Base-by-base conservation (phyloP, 2,113 vertebrate genomes). In the Heterochromis multidens region DNA sequence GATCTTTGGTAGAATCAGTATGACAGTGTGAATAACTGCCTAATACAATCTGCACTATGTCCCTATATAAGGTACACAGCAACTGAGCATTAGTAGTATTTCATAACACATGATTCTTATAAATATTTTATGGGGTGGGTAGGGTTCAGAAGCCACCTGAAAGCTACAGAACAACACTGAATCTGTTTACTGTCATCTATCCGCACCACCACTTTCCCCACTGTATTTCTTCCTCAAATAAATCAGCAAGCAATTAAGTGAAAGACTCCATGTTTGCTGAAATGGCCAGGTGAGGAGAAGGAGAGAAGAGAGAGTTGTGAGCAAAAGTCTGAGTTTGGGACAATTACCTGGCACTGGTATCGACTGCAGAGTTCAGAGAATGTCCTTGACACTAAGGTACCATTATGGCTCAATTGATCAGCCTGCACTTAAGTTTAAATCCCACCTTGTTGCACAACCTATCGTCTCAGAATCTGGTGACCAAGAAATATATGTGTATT, bases 401-500 rank as follows among this genome's bases (percentile, higher is more conserved):
- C 93, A 91, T 96, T 95, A 95, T 94, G 93, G 85, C 89, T 87
- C 86, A 79, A 96, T 94, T 95, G 95, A 96, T 95, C 92, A 56
- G 88, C 59, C 89, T 94, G 93, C 95, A 94, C 96, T 96, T 95
- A 95, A 94, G 93, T 92, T 90, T 92, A 93, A 92, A 93, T 94
- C 89, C 91, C 85, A 89, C 93, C 89, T 88, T 91, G 91, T 93
- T 95, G 92, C 92, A 87, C 90, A 86, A 94, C 85, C 87, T 89
- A 88, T 85, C 82, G 43, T 86, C 91, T 94, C 81, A 82, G 94
- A 93, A 95, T 95, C 93, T 83, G 54, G 86, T 94, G 92, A 92
- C 94, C 82, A 59, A 62, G 14, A 46, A 57, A 77, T 81, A 72
- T 77, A 23, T 33, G 80, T 91, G 80, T 81, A 82, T 81, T 35